phyloP scores from a whole-genome alignment of 1,140 invertebrate species.

The Zaprionus kolodkinae region DNA sequence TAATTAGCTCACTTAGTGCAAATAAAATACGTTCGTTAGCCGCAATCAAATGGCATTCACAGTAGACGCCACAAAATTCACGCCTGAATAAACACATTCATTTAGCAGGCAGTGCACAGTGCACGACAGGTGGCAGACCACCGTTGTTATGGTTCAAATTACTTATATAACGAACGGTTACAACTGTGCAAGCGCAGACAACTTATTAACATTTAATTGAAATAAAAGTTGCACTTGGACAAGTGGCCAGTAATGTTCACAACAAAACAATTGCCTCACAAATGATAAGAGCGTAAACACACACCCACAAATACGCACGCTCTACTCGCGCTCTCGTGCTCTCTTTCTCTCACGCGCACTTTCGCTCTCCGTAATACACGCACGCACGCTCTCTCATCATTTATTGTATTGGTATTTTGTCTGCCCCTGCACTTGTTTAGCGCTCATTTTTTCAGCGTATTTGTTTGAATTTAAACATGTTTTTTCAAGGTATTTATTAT shows the following conservation, averaged over 20 bases:
- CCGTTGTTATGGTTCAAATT: conserved; percentile 32
- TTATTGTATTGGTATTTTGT: conserved; percentile 70
- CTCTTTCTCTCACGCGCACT: conserved; percentile 12
- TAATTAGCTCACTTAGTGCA: conserved; percentile 34
- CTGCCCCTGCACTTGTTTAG: conserved; percentile 62
- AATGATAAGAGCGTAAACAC: conserved; percentile 60
- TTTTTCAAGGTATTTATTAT: background rate
- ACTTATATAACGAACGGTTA: conserved; percentile 63
- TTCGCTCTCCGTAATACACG: conserved; percentile 19
- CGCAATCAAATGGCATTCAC: conserved; percentile 16
- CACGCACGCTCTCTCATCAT: conserved; percentile 38
- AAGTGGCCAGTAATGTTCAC: conserved; percentile 16
- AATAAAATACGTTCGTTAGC: background rate
- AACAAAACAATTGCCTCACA: conserved; percentile 68
- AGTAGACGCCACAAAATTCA: conserved; percentile 36
- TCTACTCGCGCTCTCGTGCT: conserved; percentile 10
- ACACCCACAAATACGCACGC: conserved; percentile 25
- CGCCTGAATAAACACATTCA: conserved; percentile 52
- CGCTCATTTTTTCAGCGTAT: conserved; percentile 10
- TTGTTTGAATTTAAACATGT: background rate
- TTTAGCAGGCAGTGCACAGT: conserved; percentile 50
- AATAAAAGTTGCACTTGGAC: conserved; percentile 33
- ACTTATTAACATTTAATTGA: conserved; percentile 1
- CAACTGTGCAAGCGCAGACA: conserved; percentile 13
- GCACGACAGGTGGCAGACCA: conserved; percentile 74